A percentile compares a stretch with the other conserved stretches of the same genome.
Evolutionary conservation across 2,797 vertebrate genomes (phyloP).

Genomic region (Rhyacichthys aspro): DNA sequence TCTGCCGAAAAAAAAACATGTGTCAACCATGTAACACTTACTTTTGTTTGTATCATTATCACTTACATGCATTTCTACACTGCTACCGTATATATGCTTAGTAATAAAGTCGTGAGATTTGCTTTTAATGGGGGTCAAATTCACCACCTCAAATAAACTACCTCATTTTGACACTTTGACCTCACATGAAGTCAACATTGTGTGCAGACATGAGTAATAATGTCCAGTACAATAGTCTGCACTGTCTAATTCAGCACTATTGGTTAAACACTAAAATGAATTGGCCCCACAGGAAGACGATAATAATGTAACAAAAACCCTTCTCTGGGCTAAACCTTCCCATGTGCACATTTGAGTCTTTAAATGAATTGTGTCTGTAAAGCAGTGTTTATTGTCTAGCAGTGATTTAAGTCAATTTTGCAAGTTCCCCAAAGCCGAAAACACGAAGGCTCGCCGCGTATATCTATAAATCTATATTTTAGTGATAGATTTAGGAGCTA

Average conservation of each 20-base stretch:
- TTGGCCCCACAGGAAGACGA: neutral
- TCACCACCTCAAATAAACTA: neutral
- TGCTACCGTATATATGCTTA: too few species aligned
- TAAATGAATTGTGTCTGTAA: too few species aligned
- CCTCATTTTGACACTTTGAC: neutral
- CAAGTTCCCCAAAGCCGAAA: neutral
- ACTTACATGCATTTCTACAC: too few species aligned
- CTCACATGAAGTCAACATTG: conserved; percentile 3
- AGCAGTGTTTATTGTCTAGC: neutral
- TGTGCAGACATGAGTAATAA: neutral
- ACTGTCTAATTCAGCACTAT: neutral
- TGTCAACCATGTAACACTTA: too few species aligned
- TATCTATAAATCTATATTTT: conserved; percentile 17
- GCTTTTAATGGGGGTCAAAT: neutral
- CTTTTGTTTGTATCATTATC: too few species aligned
- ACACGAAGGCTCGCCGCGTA: neutral
- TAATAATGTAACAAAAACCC: neutral
- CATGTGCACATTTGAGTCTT: too few species aligned
- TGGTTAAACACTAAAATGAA: neutral
- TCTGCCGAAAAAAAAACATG: too few species aligned
- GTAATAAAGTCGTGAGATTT: neutral
- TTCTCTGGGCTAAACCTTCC: too few species aligned
- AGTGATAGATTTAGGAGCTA: conserved; percentile 18
- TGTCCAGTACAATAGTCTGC: neutral
- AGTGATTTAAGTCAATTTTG: neutral